Percentiles rank a stretch among this genome's conserved stretches.
These are phyloP conservation scores for Pristionchus maxplancki DNA, from an alignment of 2,888 invertebrate species.

Conservation along the genomic window DNA sequence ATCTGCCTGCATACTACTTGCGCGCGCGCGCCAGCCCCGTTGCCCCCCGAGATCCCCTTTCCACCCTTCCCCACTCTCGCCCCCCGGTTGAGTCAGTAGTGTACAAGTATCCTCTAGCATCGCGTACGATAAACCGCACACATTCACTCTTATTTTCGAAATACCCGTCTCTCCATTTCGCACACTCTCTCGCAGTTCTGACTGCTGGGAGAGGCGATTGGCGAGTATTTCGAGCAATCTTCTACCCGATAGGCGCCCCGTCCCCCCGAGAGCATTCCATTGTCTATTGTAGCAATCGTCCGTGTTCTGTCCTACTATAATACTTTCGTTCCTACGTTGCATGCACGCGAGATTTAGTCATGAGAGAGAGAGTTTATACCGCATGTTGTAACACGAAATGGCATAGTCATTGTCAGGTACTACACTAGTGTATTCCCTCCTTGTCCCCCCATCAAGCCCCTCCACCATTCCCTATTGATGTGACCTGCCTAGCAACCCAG, in stretches of 20 bases:
- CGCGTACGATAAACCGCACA: not conserved
- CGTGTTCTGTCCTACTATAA: not conserved
- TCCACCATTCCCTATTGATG: not conserved
- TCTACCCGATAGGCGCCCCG: not conserved
- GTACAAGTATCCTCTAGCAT: constrained; percentile 21
- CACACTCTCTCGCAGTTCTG: not conserved
- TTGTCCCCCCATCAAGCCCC: not conserved
- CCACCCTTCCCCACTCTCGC: not conserved
- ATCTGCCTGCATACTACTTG: constrained; percentile 35
- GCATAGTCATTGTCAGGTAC: constrained; percentile 37
- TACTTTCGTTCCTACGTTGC: not conserved
- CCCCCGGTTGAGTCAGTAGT: constrained; percentile 31
- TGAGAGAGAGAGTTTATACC: constrained; percentile 27
- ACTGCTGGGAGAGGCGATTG: too few relatives aligned
- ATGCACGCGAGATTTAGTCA: constrained; percentile 41
- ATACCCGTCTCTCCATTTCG: not conserved
- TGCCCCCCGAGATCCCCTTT: not conserved
- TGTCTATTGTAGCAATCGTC: not conserved
- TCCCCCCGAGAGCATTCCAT: not conserved
- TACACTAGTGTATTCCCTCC: not conserved
- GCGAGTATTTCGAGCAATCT: not conserved
- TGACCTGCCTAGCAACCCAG: not conserved
- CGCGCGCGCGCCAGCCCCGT: not conserved
- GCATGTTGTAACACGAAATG: constrained; percentile 24
- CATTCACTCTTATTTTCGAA: too few relatives aligned